A percentile compares a stretch with the other conserved stretches of the same genome.
Evolutionary conservation across 2,888 invertebrate species (phyloP).

Genomic region (Caenorhabditis virilis): DNA sequence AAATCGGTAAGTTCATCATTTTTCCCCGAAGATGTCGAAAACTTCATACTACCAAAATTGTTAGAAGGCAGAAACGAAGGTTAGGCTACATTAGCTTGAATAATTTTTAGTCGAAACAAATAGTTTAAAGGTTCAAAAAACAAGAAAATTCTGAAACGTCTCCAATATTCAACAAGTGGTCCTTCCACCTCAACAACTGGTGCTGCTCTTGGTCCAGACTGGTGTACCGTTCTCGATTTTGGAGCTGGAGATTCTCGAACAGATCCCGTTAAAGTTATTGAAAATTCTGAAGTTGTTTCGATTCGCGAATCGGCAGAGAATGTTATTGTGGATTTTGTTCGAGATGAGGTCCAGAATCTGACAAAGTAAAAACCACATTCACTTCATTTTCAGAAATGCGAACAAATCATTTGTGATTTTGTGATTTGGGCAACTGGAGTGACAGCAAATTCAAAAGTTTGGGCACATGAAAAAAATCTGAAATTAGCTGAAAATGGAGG

Average conservation of each 20-base stretch:
- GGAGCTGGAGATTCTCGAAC: conserved; percentile 4
- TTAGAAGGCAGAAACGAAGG: conserved; percentile 10
- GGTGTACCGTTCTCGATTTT: conserved; percentile 73
- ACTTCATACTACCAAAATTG: conserved; percentile 77
- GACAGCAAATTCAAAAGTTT: conserved; percentile 69
- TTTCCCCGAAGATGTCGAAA: conserved; percentile 91
- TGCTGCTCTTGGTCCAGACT: conserved; percentile 94
- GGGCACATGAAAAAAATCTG: conserved; percentile 38
- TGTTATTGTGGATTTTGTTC: no score
- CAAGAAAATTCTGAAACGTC: conserved; percentile 63
- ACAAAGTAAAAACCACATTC: no score
- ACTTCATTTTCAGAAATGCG: conserved; percentile 6
- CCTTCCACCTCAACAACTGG: conserved; percentile 75
- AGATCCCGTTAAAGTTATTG: conserved; percentile 7
- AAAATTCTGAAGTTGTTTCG: conserved; percentile 7
- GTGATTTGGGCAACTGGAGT: conserved; percentile 95
- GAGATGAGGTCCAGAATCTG: no score
- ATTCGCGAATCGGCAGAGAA: not conserved
- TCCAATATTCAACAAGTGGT: no score
- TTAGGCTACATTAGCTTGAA: not conserved
- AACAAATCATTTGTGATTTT: conserved; percentile 75
- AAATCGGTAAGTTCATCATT: conserved; percentile 89
- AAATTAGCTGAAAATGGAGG: conserved; percentile 78
- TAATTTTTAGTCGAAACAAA: not conserved
- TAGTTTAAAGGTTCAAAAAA: conserved; percentile 63